Conservation (phyloP, 2,113 vertebrate genomes). For the Microtus montanus region DNA sequence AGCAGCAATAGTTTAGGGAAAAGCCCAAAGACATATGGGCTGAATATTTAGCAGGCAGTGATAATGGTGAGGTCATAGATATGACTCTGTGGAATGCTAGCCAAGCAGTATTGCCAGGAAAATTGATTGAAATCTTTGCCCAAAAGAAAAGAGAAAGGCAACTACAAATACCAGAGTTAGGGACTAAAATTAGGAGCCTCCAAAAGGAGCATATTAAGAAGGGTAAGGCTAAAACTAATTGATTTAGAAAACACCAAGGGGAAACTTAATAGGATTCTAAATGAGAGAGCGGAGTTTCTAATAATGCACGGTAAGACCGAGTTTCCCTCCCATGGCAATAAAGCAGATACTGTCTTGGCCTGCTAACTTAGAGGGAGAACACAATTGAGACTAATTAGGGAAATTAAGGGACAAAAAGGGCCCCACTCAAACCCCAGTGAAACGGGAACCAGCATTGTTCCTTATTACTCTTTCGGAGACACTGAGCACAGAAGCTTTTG, state of each 20-base stretch:
- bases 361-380: constrained; percentile 71
- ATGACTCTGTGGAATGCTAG: constrained; percentile 76
- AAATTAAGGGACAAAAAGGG: constrained; percentile 77
- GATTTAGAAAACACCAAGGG: constrained; percentile 83
- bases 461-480: constrained; percentile 61
- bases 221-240: constrained; percentile 83
- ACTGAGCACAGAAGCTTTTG: neutral
- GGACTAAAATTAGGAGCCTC: constrained; percentile 80
- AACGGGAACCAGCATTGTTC: constrained; percentile 60
- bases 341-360: constrained; percentile 75
- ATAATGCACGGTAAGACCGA: constrained; percentile 75
- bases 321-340: constrained; percentile 77
- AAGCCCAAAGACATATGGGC: constrained; percentile 80
- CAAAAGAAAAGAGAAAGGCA: constrained; percentile 79
- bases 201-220: constrained; percentile 82
- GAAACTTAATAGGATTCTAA: constrained; percentile 82
- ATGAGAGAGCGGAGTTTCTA: constrained; percentile 79
- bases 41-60: constrained; percentile 82
- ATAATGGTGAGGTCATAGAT: constrained; percentile 79
- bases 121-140: constrained; percentile 84
- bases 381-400: constrained; percentile 81
- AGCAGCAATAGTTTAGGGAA: constrained; percentile 78
- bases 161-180: constrained; percentile 77
- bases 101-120: constrained; percentile 74
- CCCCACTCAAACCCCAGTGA: constrained; percentile 58